These are phyloP conservation scores for Eulemur coronatus DNA, from an alignment of 2,797 vertebrate species.

Conservation along the genomic window DNA sequence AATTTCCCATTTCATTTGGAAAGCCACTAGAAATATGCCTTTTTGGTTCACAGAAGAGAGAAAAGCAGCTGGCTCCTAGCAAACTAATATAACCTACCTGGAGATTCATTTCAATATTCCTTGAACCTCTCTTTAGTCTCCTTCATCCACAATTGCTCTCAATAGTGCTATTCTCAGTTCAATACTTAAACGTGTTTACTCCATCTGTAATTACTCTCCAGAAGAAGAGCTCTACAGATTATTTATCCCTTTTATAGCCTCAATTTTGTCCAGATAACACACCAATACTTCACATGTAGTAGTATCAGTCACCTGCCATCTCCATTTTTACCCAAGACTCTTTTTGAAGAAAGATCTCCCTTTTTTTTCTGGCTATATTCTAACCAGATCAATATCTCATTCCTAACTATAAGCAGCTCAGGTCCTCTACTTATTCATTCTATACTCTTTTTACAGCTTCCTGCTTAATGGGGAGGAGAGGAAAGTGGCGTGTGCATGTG, in stretches of 20 bases:
- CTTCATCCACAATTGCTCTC: background rate
- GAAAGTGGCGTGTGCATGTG: fast-evolving
- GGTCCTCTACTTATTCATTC: background rate
- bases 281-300: background rate
- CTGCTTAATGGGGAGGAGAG: background rate
- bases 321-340: background rate
- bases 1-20: conserved; percentile 20
- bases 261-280: background rate
- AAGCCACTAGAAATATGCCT: background rate
- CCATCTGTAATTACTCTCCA: background rate
- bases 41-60: background rate
- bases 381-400: background rate
- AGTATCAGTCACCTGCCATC: background rate
- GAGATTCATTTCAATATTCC: background rate
- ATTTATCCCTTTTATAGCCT: background rate
- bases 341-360: background rate
- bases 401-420: background rate
- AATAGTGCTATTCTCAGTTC: background rate
- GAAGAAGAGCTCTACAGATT: background rate
- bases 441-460: background rate
- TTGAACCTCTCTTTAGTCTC: background rate
- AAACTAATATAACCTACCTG: background rate
- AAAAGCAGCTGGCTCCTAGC: background rate
- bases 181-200: background rate
- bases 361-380: background rate